These are phyloP conservation scores for Drosophila colorata DNA, from an alignment of 2,888 invertebrate species.

Conservation along the genomic window DNA sequence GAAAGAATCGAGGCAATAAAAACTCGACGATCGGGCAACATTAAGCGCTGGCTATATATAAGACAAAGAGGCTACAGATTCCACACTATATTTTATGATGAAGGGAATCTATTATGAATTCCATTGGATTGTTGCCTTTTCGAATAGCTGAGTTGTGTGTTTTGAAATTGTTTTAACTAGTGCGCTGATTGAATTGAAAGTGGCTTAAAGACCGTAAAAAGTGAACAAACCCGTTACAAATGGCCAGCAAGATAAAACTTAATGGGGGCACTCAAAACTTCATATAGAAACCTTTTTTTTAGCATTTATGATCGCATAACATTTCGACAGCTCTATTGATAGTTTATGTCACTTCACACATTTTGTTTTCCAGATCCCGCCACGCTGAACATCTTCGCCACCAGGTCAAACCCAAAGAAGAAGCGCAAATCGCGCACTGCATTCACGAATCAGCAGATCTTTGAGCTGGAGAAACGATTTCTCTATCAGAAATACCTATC, in stretches of 20 bases:
- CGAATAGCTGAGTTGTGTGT: not conserved
- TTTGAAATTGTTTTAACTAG: constrained; percentile 66
- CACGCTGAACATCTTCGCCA: constrained; percentile 95
- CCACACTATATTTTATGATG: constrained; percentile 43
- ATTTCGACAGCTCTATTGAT: constrained; percentile 26
- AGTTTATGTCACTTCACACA: constrained; percentile 30
- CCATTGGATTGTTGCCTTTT: constrained; percentile 36
- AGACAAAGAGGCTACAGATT: constrained; percentile 49
- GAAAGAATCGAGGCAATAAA: constrained; percentile 47
- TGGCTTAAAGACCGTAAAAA: constrained; percentile 45
- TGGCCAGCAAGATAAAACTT: constrained; percentile 20
- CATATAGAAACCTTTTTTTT: constrained; percentile 4
- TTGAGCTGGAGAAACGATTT: constrained; percentile 98
- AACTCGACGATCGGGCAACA: constrained; percentile 54
- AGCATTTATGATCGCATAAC: not conserved
- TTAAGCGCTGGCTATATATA: constrained; percentile 43
- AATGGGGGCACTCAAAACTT: constrained; percentile 37
- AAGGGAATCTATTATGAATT: constrained; percentile 61
- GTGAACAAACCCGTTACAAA: constrained; percentile 26
- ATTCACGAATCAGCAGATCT: constrained; percentile 99
- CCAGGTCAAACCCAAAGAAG: constrained; percentile 96
- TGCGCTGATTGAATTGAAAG: constrained; percentile 62
- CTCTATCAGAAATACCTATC: constrained; percentile 99
- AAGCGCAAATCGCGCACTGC: constrained; percentile 98
- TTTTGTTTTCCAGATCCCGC: constrained; percentile 88